A percentile compares a stretch with the other conserved stretches of the same genome.
Evolutionary conservation across 2,113 vertebrate species (phyloP).

Genomic region (Gyps fulvus): DNA sequence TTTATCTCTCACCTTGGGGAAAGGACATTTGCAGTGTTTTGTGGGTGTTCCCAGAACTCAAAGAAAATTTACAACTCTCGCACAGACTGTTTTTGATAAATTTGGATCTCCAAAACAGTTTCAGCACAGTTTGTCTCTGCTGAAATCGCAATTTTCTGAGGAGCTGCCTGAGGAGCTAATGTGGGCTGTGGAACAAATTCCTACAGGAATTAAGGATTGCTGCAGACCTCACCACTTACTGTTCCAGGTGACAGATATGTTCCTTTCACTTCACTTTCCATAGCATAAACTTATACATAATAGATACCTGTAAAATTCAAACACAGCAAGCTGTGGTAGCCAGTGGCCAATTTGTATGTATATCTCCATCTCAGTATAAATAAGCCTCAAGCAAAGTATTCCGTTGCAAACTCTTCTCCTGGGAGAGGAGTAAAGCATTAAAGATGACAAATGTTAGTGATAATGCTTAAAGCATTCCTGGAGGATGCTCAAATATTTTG

Average conservation of each 20-base stretch:
- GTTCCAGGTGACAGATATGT: not conserved
- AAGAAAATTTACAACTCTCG: not conserved
- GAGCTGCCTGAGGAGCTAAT: not conserved
- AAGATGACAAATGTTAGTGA: not conserved
- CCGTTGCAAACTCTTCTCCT: not conserved
- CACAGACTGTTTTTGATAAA: not conserved
- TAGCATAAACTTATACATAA: not conserved
- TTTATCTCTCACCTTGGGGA: not conserved
- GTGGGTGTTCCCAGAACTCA: not conserved
- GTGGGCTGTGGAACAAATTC: not conserved
- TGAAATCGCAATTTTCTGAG: not conserved
- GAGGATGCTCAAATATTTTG: conserved; percentile 54
- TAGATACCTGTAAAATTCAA: not conserved
- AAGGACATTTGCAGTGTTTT: not conserved
- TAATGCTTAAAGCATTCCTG: conserved; percentile 30
- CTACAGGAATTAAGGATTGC: not conserved
- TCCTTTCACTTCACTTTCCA: not conserved
- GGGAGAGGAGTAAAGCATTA: not conserved
- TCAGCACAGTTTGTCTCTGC: not conserved
- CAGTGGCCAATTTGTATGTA: not conserved
- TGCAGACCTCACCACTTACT: not conserved
- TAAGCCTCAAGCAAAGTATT: not conserved
- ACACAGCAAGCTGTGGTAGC: not conserved
- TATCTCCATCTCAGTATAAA: not conserved
- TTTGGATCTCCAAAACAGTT: not conserved